Conservation (phyloP, 2,888 invertebrate genomes). For the Ophion costatus region DNA sequence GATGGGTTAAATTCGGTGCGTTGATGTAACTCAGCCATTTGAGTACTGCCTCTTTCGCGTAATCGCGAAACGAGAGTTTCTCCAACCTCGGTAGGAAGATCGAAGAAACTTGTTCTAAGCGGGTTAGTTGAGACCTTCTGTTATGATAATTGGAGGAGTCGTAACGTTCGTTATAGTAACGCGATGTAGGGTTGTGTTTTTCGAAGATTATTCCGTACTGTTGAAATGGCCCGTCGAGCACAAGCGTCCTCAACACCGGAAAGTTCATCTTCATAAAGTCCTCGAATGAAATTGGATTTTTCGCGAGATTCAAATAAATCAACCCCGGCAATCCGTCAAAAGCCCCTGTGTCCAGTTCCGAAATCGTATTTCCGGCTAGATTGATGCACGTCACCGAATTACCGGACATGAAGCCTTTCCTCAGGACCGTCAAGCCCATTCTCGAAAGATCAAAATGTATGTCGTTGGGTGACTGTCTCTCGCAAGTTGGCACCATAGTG, state of each 20-base stretch:
- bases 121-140: too few species aligned
- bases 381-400: constrained; percentile 31
- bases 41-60: neutral
- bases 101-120: too few species aligned
- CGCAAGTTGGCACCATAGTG: constrained; percentile 5
- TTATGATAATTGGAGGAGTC: too few species aligned
- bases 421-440: neutral
- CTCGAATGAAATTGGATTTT: neutral
- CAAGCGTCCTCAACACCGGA: constrained; percentile 10
- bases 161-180: too few species aligned
- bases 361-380: constrained; percentile 22
- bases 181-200: too few species aligned
- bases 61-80: constrained; percentile 25
- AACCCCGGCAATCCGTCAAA: constrained; percentile 25
- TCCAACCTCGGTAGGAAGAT: constrained; percentile 17
- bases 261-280: neutral
- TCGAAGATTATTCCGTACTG: too few species aligned
- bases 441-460: constrained; percentile 40
- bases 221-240: constrained; percentile 24
- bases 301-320: constrained; percentile 26
- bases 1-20: constrained; percentile 38
- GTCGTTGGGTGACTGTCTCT: constrained; percentile 7
- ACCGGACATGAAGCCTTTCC: constrained; percentile 7
- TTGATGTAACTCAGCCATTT: neutral
- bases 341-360: neutral